Evolutionary conservation across 2,888 invertebrate genomes (phyloP), one percentile per base, ranked within the genome.

Genomic region (Junonia oenone): DNA sequence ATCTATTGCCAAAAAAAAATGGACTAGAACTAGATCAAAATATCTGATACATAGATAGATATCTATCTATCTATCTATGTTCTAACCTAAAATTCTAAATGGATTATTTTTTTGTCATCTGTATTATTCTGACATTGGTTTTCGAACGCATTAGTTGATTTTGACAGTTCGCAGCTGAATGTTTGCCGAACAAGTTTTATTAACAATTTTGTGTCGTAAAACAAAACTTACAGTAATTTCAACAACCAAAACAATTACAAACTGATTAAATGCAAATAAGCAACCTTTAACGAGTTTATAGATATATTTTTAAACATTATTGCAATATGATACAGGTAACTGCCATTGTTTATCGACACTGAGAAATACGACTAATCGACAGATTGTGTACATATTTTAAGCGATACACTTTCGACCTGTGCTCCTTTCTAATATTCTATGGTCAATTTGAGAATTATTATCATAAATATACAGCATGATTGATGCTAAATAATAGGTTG

Each of bases 121-220:
- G 29, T 29, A 29, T 17, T 17, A 17, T 29, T 5, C 19, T 40
- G 17, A 40, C 38, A 19, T 11, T 19, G 19, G 17, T 40, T 40
- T 40, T 40, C 17, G 38, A 40, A 43, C 26, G 43, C 43, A 40
- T 19, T 43, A 22, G 13, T 26, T 26, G 43, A 43, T 43, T 43
- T 83, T 87, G 86, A 87, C 87, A 81, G 78, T 69, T 85, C 77
- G 87, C 86, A 88, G 87, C 87, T 88, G 88, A 76, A 61, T 64
- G 62, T 63, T 53, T 61, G 52, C 55, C 40, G 55, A 38, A 49
- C 43, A 27, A 47, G 47, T 51, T 59, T 55, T 51, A 51, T 43
- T 35, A 31, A 51, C 37, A 38, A 55, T 47, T 58, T 43, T 58
- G 53, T 62, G 61, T 57, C 61, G 59, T 61, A 62, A 64, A 62